phyloP scores from a whole-genome alignment of 2,113 vertebrate species.

The Poeciliopsis retropinna region DNA sequence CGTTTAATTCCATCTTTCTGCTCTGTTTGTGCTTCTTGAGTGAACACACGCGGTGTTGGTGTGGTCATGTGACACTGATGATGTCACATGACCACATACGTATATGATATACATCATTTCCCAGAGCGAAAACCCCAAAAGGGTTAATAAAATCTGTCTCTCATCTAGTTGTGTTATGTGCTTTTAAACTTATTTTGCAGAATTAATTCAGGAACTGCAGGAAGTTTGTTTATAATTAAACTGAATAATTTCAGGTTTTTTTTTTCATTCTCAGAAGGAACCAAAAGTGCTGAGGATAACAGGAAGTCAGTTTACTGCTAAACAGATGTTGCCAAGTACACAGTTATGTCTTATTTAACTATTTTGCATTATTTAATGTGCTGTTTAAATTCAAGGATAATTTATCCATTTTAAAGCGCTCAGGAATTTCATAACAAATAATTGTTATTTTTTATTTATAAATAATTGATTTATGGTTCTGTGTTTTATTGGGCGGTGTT shows the following conservation, averaged over 20 bases:
- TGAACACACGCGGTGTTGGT: no score
- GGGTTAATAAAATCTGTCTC: no score
- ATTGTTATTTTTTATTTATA: not conserved
- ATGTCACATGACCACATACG: no score
- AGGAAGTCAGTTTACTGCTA: slow-evolving; percentile 2
- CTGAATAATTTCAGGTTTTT: not conserved
- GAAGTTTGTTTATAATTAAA: not conserved
- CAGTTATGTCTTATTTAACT: not conserved
- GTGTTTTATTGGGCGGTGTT: not conserved
- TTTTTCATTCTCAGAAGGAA: not conserved
- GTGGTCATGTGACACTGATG: no score
- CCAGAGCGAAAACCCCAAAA: no score
- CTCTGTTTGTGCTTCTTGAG: no score
- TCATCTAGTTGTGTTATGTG: not conserved
- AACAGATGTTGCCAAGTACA: rapidly evolving
- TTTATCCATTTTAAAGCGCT: not conserved
- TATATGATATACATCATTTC: no score
- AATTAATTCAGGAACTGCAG: not conserved
- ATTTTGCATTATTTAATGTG: not conserved
- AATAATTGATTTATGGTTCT: not conserved
- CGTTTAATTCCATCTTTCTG: no score
- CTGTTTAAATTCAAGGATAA: not conserved
- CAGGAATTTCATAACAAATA: no score
- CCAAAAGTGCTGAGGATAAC: not conserved
- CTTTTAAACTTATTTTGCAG: not conserved